phyloP scores from a whole-genome alignment of 2,113 vertebrate genomes.

The Pseudopipra pipra region DNA sequence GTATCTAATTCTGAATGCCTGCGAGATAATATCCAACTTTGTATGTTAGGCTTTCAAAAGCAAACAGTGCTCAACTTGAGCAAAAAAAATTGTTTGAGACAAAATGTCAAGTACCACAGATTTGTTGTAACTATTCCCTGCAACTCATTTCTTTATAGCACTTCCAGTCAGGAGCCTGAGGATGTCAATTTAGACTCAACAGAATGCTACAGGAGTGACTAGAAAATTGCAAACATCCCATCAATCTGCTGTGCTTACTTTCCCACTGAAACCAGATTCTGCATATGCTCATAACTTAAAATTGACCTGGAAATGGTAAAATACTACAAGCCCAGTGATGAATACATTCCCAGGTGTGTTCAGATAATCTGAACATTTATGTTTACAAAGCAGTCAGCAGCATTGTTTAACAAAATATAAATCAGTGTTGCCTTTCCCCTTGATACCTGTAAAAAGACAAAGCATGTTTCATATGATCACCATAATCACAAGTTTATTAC shows the following conservation, averaged over 20 bases:
- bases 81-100: background rate
- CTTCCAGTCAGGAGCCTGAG: background rate
- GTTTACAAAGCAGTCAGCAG: constrained; percentile 40
- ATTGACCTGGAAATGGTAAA: background rate
- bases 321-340: background rate
- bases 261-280: constrained; percentile 20
- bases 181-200: constrained; percentile 29
- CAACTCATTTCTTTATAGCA: background rate
- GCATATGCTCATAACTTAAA: constrained; percentile 33
- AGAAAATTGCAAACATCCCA: constrained; percentile 40
- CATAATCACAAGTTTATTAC: constrained; percentile 28
- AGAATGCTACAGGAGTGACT: constrained; percentile 5
- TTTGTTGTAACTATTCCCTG: background rate
- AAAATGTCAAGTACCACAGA: background rate
- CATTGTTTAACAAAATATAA: constrained; percentile 1
- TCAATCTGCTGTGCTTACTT: constrained; percentile 34
- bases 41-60: background rate
- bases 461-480: background rate
- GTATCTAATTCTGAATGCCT: background rate
- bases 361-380: constrained; percentile 30
- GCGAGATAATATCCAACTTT: background rate
- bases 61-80: background rate
- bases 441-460: constrained; percentile 27
- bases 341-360: background rate
- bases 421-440: constrained; percentile 9